Conservation (phyloP, 1,140 invertebrate genomes). For the Dendrolimus kikuchii region DNA sequence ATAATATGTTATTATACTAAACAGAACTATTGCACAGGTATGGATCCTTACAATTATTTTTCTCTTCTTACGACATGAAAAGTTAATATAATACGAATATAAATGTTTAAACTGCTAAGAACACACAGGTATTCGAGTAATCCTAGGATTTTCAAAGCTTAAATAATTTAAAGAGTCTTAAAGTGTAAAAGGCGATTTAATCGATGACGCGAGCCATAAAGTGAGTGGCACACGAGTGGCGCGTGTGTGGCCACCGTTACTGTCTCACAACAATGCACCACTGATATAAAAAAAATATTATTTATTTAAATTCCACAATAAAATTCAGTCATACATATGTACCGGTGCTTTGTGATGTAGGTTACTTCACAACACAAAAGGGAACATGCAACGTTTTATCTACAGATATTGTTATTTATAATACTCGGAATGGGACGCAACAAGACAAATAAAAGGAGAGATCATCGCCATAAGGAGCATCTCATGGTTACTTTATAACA, state of each 20-base stretch:
- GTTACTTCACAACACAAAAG: slow-evolving; percentile 21
- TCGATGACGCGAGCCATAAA: slow-evolving; percentile 37
- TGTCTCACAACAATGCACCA: slow-evolving; percentile 57
- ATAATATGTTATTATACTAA: too few relatives aligned
- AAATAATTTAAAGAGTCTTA: slow-evolving; percentile 24
- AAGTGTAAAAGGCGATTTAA: slow-evolving; percentile 32
- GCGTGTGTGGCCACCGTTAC: slow-evolving; percentile 65
- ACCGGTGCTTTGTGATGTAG: slow-evolving; percentile 29
- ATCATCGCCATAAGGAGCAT: slow-evolving; percentile 5
- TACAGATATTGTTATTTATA: slow-evolving; percentile 28
- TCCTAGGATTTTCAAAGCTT: neutral
- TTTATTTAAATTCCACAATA: slow-evolving; percentile 63
- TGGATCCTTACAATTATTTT: too few relatives aligned
- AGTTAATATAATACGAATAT: too few relatives aligned
- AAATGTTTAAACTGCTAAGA: too few relatives aligned
- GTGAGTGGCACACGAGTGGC: slow-evolving; percentile 30
- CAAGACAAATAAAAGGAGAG: slow-evolving; percentile 17
- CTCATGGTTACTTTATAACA: slow-evolving; percentile 2
- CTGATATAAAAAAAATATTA: slow-evolving; percentile 71
- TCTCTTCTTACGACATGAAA: too few relatives aligned
- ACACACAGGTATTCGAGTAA: too few relatives aligned
- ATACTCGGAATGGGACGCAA: slow-evolving; percentile 8
- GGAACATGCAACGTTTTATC: slow-evolving; percentile 19
- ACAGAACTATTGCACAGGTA: too few relatives aligned
- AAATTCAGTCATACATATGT: slow-evolving; percentile 46